A percentile compares a stretch with the other conserved stretches of the same genome.
Conservation (phyloP, 2,888 invertebrate species). For the Cheilosia pagana region DNA sequence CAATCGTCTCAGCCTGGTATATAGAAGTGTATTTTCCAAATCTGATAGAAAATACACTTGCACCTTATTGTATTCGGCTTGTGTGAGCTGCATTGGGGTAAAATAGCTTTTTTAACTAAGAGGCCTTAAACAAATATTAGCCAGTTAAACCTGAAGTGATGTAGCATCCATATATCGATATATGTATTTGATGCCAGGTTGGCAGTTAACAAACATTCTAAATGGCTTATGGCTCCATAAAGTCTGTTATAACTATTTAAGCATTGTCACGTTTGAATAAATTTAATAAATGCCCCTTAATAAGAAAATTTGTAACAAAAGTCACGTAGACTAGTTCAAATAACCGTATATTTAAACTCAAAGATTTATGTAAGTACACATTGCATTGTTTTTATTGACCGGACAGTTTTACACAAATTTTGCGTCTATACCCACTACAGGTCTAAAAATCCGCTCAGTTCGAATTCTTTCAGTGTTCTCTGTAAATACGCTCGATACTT, state of each 20-base stretch:
- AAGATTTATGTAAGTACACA: neutral
- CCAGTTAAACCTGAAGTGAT: no score
- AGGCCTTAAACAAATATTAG: no score
- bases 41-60: no score
- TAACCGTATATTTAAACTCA: neutral
- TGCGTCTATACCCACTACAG: conserved; percentile 60
- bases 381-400: neutral
- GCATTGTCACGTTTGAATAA: neutral
- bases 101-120: no score
- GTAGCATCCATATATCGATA: no score
- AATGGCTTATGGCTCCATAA: neutral
- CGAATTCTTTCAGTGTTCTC: conserved; percentile 80
- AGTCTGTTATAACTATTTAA: neutral
- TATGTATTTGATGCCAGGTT: no score
- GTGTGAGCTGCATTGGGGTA: no score
- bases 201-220: no score
- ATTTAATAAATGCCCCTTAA: neutral
- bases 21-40: no score
- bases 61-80: no score
- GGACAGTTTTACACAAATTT: neutral
- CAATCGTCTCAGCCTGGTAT: no score
- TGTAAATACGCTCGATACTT: conserved; percentile 80
- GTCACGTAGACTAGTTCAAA: neutral
- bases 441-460: conserved; percentile 82
- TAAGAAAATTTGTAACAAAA: neutral